phyloP scores from a whole-genome alignment of 2,888 invertebrate species.

The Pyrochroa serraticornis region DNA sequence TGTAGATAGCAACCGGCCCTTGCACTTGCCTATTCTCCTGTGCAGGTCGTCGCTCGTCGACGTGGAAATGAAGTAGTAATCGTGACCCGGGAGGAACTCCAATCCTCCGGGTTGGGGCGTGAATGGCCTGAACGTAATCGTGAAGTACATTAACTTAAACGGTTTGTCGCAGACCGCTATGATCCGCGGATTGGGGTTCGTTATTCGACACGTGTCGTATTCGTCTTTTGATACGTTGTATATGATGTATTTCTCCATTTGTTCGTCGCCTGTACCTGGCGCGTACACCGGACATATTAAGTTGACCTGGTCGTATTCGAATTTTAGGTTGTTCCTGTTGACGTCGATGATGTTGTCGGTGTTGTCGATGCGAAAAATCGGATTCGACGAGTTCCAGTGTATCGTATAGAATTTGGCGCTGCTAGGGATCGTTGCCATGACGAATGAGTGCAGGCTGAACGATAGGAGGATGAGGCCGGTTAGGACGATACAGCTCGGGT shows the following conservation, averaged over 20 bases:
- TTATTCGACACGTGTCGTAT: constrained; percentile 94
- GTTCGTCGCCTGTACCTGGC: constrained; percentile 84
- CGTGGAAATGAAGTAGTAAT: constrained; percentile 92
- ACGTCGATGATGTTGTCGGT: constrained; percentile 96
- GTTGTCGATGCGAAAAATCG: constrained; percentile 90
- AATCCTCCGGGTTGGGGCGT: constrained; percentile 94
- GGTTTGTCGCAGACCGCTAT: constrained; percentile 97
- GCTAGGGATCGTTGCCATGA: constrained; percentile 53
- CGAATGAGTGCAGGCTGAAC: constrained; percentile 50
- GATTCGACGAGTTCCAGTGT: constrained; percentile 59
- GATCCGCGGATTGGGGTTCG: constrained; percentile 89
- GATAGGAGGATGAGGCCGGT: constrained; percentile 50
- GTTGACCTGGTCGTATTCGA: constrained; percentile 95
- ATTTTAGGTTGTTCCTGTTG: constrained; percentile 87
- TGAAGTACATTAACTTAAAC: constrained; percentile 92
- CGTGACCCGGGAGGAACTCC: constrained; percentile 92
- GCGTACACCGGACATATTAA: constrained; percentile 93
- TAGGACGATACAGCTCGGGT: constrained; percentile 36
- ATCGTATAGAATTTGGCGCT: constrained; percentile 58
- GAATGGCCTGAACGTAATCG: constrained; percentile 94
- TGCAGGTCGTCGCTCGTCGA: constrained; percentile 91
- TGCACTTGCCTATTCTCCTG: constrained; percentile 75
- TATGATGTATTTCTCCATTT: constrained; percentile 93
- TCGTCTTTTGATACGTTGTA: constrained; percentile 97
- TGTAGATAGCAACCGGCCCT: too few species aligned